These are phyloP conservation scores for Papilio gigon DNA, from an alignment of 2,888 invertebrate genomes.

Conservation along the genomic window DNA sequence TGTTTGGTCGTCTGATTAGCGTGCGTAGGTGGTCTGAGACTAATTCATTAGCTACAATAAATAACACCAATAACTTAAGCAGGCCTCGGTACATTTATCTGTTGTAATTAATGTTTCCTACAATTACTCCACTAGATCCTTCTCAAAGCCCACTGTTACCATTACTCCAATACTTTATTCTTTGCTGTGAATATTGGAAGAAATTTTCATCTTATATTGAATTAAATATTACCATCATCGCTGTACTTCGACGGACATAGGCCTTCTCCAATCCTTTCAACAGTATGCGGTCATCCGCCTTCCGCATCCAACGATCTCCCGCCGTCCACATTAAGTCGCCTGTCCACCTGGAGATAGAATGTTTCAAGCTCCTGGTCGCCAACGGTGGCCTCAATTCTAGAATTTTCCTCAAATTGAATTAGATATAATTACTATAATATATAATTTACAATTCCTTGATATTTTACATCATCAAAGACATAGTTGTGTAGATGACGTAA, in stretches of 20 bases:
- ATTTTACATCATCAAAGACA: slow-evolving; percentile 15
- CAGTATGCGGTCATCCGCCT: no score
- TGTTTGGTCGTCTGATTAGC: slow-evolving; percentile 62
- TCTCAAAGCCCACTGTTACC: not conserved
- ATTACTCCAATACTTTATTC: not conserved
- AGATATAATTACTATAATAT: no score
- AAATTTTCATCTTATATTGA: no score
- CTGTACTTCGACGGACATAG: no score
- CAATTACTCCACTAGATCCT: not conserved
- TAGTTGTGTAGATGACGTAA: slow-evolving; percentile 26
- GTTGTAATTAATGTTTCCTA: not conserved
- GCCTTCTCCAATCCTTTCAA: no score
- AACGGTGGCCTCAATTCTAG: no score
- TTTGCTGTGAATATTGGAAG: not conserved
- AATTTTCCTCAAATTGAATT: no score
- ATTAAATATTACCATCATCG: no score
- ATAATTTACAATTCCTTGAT: not conserved
- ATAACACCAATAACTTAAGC: slow-evolving; percentile 42
- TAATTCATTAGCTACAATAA: slow-evolving; percentile 53
- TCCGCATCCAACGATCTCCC: no score
- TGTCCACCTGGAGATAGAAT: no score
- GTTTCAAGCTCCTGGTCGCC: no score
- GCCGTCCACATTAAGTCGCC: no score
- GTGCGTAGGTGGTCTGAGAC: slow-evolving; percentile 57
- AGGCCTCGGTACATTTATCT: slow-evolving; percentile 5